phyloP scores from a whole-genome alignment of 2,113 vertebrate genomes.

The Prunella fulvescens region DNA sequence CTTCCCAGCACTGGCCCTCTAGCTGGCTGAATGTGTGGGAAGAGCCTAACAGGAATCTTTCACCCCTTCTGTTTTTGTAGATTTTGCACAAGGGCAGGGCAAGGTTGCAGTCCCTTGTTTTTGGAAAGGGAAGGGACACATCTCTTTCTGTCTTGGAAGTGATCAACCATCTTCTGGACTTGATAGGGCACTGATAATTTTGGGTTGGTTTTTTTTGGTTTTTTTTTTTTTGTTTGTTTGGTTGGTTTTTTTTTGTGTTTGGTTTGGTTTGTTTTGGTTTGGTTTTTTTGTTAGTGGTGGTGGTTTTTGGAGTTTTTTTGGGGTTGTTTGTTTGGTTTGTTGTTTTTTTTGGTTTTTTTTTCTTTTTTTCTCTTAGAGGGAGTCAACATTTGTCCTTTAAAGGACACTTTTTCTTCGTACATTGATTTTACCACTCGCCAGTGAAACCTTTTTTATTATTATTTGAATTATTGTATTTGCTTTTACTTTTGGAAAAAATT shows the following conservation, averaged over 20 bases:
- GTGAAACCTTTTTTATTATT: background rate
- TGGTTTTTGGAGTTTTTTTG: too few relatives aligned
- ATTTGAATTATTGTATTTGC: rapidly evolving
- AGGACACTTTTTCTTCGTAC: background rate
- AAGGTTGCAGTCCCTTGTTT: background rate
- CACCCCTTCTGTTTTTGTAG: background rate
- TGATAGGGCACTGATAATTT: background rate
- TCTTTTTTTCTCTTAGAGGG: background rate
- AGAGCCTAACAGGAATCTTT: background rate
- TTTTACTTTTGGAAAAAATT: background rate
- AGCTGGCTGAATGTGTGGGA: background rate
- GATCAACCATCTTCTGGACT: background rate
- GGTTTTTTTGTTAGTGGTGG: too few relatives aligned
- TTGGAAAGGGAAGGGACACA: background rate
- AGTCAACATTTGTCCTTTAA: background rate
- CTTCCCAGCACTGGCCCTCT: background rate
- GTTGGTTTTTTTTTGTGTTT: too few relatives aligned
- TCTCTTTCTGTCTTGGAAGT: background rate
- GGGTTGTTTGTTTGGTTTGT: too few relatives aligned
- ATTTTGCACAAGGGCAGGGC: background rate
- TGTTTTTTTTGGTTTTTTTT: too few relatives aligned
- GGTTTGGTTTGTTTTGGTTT: too few relatives aligned
- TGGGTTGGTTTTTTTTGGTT: too few relatives aligned
- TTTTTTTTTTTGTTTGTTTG: too few relatives aligned
- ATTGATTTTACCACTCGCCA: background rate